Conservation (phyloP, 2,888 invertebrate genomes). For the Parasteatoda lunata region DNA sequence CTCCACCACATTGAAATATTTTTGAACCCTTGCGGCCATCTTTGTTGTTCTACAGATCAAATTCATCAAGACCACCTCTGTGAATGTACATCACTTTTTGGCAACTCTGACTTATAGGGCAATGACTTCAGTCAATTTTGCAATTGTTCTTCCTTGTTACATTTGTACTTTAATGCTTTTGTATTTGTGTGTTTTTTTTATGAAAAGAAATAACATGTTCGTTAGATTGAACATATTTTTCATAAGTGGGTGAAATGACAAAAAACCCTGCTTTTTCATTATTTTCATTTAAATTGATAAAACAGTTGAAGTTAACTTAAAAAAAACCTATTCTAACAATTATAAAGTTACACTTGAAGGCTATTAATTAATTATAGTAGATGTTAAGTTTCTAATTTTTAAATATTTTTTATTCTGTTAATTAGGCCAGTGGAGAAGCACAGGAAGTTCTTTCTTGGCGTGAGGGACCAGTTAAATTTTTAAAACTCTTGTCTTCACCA, state of each 20-base stretch:
- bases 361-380: too few relatives aligned
- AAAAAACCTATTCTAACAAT: too few relatives aligned
- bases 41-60: too few relatives aligned
- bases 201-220: background rate
- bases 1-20: too few relatives aligned
- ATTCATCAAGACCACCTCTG: too few relatives aligned
- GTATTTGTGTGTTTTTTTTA: slow-evolving; percentile 21
- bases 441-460: slow-evolving; percentile 95
- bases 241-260: background rate
- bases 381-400: too few relatives aligned
- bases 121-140: too few relatives aligned
- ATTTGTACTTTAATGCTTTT: background rate
- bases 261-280: background rate
- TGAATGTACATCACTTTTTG: too few relatives aligned
- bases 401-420: slow-evolving; percentile 71
- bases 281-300: background rate
- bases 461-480: slow-evolving; percentile 88
- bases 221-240: background rate
- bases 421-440: slow-evolving; percentile 91
- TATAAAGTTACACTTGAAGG: too few relatives aligned
- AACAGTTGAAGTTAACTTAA: too few relatives aligned
- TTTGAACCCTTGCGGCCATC: too few relatives aligned
- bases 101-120: too few relatives aligned
- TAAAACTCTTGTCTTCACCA: slow-evolving; percentile 90
- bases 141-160: slow-evolving; percentile 4